Conservation (phyloP, 2,888 invertebrate genomes). For the Diabrotica balteata region DNA sequence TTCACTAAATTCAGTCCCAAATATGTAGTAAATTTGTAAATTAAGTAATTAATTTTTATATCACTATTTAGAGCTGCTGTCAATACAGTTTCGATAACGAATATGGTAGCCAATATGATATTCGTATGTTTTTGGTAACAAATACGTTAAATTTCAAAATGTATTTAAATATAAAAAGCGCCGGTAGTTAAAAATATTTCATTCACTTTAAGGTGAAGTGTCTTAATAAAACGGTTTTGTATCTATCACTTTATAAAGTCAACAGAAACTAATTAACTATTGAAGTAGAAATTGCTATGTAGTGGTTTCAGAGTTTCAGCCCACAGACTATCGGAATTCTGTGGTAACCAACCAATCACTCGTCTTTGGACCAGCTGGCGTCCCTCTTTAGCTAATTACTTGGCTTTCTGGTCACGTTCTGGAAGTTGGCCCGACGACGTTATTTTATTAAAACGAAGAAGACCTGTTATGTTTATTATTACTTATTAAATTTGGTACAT, state of each 20-base stretch:
- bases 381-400: slow-evolving; percentile 57
- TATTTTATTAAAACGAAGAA: slow-evolving; percentile 53
- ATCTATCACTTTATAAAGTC: neutral
- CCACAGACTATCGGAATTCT: slow-evolving; percentile 25
- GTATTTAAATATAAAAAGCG: too few species aligned
- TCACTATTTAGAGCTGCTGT: too few species aligned
- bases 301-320: slow-evolving; percentile 5
- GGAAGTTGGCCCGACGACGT: slow-evolving; percentile 51
- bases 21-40: too few species aligned
- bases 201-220: too few species aligned
- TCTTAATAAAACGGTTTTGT: too few species aligned
- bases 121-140: too few species aligned
- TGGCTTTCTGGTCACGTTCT: slow-evolving; percentile 57
- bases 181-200: too few species aligned
- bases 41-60: too few species aligned
- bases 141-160: too few species aligned
- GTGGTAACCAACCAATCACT: slow-evolving; percentile 33
- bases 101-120: too few species aligned
- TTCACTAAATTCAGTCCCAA: too few species aligned
- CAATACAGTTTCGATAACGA: too few species aligned
- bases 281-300: slow-evolving; percentile 7
- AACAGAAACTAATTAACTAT: slow-evolving; percentile 9
- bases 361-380: slow-evolving; percentile 44
- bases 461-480: slow-evolving; percentile 40
- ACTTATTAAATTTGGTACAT: slow-evolving; percentile 36